These are phyloP conservation scores for Lynx canadensis DNA, from an alignment of 2,113 vertebrate genomes.

Conservation along the genomic window DNA sequence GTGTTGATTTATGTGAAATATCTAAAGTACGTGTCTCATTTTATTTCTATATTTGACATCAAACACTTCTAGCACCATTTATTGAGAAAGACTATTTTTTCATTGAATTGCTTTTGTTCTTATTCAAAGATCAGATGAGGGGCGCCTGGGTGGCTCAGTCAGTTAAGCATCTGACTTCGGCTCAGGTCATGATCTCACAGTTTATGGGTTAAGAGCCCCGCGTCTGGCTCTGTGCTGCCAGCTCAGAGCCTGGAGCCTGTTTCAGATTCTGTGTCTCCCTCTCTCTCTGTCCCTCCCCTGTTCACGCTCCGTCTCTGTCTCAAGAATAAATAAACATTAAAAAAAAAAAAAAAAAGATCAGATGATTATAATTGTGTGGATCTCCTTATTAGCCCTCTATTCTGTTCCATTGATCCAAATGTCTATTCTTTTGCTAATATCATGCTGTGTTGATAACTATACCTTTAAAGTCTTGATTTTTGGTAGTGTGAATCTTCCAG, in stretches of 20 bases:
- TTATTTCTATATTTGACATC: not conserved
- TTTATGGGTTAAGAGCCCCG: too few species aligned
- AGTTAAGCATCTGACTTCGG: too few species aligned
- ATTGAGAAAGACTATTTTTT: not conserved
- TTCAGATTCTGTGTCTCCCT: too few species aligned
- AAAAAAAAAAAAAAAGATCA: not conserved
- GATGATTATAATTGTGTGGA: not conserved
- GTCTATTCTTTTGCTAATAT: not conserved
- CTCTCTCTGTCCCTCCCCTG: too few species aligned
- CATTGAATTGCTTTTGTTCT: not conserved
- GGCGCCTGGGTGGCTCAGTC: too few species aligned
- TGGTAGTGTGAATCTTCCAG: not conserved
- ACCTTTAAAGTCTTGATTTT: not conserved
- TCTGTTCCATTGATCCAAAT: not conserved
- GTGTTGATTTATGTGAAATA: not conserved
- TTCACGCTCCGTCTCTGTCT: too few species aligned
- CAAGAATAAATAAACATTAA: too few species aligned
- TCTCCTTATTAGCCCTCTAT: not conserved
- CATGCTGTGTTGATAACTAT: not conserved
- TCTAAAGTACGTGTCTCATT: not conserved
- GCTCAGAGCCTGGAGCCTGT: too few species aligned
- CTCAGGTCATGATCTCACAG: too few species aligned
- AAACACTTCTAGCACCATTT: not conserved
- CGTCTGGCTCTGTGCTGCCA: too few species aligned
- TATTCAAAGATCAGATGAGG: not conserved